A percentile compares a stretch with the other conserved stretches of the same genome.
Evolutionary conservation across 2,797 vertebrate genomes (phyloP).

Genomic region (Anisognathus igniventris): DNA sequence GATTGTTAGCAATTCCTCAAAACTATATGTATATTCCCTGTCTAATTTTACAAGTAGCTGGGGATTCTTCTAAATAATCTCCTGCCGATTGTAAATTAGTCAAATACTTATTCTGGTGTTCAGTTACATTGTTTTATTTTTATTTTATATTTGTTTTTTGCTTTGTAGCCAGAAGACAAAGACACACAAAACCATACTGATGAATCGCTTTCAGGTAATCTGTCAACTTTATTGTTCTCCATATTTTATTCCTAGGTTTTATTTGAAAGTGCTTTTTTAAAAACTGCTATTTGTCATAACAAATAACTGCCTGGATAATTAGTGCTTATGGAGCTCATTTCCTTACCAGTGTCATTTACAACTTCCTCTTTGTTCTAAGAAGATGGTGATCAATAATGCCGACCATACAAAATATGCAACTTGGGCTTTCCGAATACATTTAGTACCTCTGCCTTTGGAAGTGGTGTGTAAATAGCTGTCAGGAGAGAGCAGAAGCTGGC

Average conservation of each 20-base stretch:
- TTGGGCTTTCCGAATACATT: not conserved
- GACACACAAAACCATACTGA: conserved; percentile 60
- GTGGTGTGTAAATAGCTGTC: not conserved
- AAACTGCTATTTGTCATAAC: not conserved
- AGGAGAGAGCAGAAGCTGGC: not conserved
- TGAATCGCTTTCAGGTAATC: conserved; percentile 70
- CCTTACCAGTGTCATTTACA: not conserved
- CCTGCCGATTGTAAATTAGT: not conserved
- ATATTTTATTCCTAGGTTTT: not conserved
- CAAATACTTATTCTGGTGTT: not conserved
- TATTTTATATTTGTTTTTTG: conserved; percentile 31
- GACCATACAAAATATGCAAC: not conserved
- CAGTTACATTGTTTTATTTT: not conserved
- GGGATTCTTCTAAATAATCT: not conserved
- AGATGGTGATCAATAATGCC: not conserved
- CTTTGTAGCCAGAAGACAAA: conserved; percentile 76
- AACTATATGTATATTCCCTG: not conserved
- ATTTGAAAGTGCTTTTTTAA: not conserved
- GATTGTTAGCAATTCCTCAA: not conserved
- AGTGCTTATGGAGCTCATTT: not conserved
- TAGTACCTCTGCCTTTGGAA: not conserved
- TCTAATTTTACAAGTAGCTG: not conserved
- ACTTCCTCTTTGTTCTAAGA: not conserved
- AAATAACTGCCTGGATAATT: not conserved
- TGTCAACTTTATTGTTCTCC: not conserved